A percentile compares a stretch with the other conserved stretches of the same genome.
Conservation (phyloP, 2,113 vertebrate species). For the Myocastor coypus region DNA sequence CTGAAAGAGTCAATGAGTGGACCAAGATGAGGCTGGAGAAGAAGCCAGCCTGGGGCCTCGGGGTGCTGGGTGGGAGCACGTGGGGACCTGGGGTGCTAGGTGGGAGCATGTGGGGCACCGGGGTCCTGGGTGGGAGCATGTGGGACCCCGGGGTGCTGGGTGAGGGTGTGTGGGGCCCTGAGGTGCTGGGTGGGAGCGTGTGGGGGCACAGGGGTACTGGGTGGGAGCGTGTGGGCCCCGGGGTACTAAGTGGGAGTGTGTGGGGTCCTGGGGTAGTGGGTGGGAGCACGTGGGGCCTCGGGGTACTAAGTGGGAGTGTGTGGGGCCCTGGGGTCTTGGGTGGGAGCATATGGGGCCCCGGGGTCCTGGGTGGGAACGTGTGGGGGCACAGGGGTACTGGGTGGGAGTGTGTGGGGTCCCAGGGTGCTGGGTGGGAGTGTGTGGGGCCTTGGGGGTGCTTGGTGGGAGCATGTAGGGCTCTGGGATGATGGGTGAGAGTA, state of each 20-base stretch:
- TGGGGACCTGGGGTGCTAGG: too few relatives aligned
- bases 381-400: too few relatives aligned
- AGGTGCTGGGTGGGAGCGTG: background rate
- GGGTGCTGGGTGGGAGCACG: too few relatives aligned
- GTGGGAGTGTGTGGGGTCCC: fast-evolving
- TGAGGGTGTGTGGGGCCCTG: fast-evolving
- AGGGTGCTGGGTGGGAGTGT: too few relatives aligned
- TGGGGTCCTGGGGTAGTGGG: background rate
- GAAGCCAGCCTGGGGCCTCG: background rate
- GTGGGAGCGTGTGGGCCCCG: fast-evolving
- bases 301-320: too few relatives aligned
- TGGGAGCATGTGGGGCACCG: too few relatives aligned
- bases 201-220: background rate
- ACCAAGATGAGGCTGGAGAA: background rate
- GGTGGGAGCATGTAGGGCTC: background rate
- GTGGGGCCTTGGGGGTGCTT: too few relatives aligned
- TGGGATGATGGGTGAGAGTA: fast-evolving
- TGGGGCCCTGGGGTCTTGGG: too few relatives aligned
- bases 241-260: too few relatives aligned
- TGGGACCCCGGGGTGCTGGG: too few relatives aligned
- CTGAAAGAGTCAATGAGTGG: background rate
- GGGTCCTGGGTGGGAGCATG: background rate
- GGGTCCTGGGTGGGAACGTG: too few relatives aligned
- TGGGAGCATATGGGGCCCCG: too few relatives aligned
- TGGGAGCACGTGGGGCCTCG: fast-evolving